Base-by-base conservation (phyloP, 2,797 vertebrate genomes). In the Cossypha heuglini region DNA sequence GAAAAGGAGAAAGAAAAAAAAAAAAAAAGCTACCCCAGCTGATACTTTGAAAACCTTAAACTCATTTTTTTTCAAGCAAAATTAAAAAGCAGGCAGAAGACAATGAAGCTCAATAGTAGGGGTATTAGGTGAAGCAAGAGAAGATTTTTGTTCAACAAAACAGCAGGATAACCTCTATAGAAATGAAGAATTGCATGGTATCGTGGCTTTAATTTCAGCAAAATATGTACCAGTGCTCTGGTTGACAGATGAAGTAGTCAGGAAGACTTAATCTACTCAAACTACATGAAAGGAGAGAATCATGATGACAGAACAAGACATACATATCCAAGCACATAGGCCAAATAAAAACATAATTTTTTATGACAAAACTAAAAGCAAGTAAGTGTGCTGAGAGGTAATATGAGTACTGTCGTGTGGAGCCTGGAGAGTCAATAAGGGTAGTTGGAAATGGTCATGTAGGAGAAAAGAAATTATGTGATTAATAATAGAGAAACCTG, bases 231-330 rank as follows among this genome's bases (percentile, higher is more conserved):
- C 74, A 88, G 37, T 69, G 51, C 83, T 92, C 77, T 69, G 40
- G 46, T 16, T 92, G 88, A 87, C 63, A 86, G 74, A 78, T 79
- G 45, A 91, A 81, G 62, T 73, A 93, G 51, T 66, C 84, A 91
- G 48, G 63, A 93, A 82, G 55, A 91, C 55, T 92, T 93, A 87
- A 89, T 91, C 59, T 89, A 58, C 35, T 87, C 48, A 78, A 78
- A 75, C 35, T 68, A 51, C 80, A n/a, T 42, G 91, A 95, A 95
- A 93, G 29, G 28, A 72, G 62, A 93, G 81, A 94, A 52, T 58
- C 28, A 11, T 63, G 80, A 55, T 88, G 77, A 81, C 77, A 90
- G 73, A 92, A n/a, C 31, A 83, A 84, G 66, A 62, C 40, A 67
- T 73, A 83, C 16, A 46, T 84, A 81, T 75, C 77, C 80, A 88